Evolutionary conservation across 2,888 invertebrate species (phyloP).

Genomic region (Tetranychus truncatus): DNA sequence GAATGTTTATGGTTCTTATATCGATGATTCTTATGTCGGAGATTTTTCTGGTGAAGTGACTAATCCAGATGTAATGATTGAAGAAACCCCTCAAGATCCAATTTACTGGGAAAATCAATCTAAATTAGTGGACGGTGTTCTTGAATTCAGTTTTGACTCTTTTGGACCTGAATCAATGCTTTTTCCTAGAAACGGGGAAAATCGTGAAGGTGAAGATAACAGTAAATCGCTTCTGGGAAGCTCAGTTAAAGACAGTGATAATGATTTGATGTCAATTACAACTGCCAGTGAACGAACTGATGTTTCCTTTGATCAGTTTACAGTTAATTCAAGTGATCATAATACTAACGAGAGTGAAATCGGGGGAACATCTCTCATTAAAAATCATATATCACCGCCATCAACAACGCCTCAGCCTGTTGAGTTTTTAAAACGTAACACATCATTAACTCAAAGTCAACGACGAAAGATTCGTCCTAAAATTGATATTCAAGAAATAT

Average conservation of each 20-base stretch:
- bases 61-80: slow-evolving; percentile 28
- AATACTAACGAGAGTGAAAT: neutral
- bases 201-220: neutral
- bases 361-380: neutral
- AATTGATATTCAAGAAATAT: slow-evolving; percentile 19
- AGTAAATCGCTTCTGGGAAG: neutral
- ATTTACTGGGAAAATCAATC: slow-evolving; percentile 13
- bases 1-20: slow-evolving; percentile 20
- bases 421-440: slow-evolving; percentile 17
- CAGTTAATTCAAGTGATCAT: neutral
- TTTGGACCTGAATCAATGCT: slow-evolving; percentile 23
- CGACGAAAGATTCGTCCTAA: slow-evolving; percentile 20
- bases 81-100: slow-evolving; percentile 11
- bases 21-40: slow-evolving; percentile 26
- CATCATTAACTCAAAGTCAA: slow-evolving; percentile 20
- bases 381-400: neutral
- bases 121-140: neutral
- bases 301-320: neutral
- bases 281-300: neutral
- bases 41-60: slow-evolving; percentile 24
- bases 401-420: neutral
- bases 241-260: neutral
- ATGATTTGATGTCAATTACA: neutral
- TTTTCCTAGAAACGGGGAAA: slow-evolving; percentile 5
- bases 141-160: slow-evolving; percentile 24